A percentile compares a stretch with the other conserved stretches of the same genome.
phyloP scores from a whole-genome alignment of 2,888 invertebrate species.

The Lasioglossum villosulum region DNA sequence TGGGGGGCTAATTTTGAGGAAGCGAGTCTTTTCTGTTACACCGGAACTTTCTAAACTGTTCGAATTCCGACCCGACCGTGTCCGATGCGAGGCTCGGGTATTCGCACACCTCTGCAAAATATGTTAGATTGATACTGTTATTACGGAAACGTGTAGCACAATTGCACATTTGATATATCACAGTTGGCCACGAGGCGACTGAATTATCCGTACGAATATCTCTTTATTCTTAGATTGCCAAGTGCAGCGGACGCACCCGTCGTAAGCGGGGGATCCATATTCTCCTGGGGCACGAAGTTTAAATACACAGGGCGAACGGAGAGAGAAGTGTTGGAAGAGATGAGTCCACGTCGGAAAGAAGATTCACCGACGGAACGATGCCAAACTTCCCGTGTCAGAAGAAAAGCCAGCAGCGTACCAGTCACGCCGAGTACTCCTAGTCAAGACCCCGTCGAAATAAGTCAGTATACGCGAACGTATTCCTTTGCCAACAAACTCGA shows the following conservation, averaged over 20 bases:
- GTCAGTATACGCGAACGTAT: conserved; percentile 78
- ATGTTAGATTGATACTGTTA: conserved; percentile 1
- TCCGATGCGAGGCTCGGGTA: neutral
- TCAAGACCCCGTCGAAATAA: conserved; percentile 87
- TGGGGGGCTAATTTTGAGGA: too few relatives aligned
- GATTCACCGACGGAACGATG: conserved; percentile 87
- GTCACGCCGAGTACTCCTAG: conserved; percentile 94
- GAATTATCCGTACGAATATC: neutral
- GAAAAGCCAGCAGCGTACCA: conserved; percentile 94
- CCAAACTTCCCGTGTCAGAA: conserved; percentile 87
- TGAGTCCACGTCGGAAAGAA: conserved; percentile 86
- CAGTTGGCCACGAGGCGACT: too few relatives aligned
- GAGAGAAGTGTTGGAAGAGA: conserved; percentile 94
- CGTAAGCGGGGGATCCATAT: conserved; percentile 95
- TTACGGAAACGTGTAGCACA: conserved; percentile 17
- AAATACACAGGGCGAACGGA: conserved; percentile 97
- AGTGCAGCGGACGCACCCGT: conserved; percentile 95
- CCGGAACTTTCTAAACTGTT: neutral
- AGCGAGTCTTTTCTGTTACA: too few relatives aligned
- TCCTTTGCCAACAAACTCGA: neutral
- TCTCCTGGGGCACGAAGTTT: conserved; percentile 97
- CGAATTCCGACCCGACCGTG: neutral
- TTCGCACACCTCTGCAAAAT: neutral
- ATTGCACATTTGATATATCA: neutral
- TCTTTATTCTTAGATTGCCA: conserved; percentile 88